phyloP scores from a whole-genome alignment of 2,113 vertebrate species.

The Elachura formosa region DNA sequence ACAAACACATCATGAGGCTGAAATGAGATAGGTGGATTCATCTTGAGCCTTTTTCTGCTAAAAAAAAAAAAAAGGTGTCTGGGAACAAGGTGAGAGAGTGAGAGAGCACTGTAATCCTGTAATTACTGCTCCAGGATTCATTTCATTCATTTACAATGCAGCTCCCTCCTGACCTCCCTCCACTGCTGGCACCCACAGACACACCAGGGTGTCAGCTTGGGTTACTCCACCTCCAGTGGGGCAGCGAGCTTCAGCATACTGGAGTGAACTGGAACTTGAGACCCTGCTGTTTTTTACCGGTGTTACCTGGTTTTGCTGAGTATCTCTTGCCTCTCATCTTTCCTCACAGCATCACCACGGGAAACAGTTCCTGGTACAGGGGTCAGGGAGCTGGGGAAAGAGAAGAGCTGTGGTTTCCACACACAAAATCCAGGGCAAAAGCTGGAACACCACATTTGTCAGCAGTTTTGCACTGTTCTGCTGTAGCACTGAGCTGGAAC shows the following conservation, averaged over 20 bases:
- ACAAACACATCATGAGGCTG: constrained; percentile 36
- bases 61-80: not conserved
- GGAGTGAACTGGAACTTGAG: not conserved
- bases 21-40: not conserved
- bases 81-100: not conserved
- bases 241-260: not conserved
- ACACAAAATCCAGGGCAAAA: not conserved
- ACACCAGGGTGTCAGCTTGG: rapidly evolving
- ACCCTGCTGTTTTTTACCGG: rapidly evolving
- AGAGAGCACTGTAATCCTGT: too few species aligned
- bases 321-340: not conserved
- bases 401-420: not conserved
- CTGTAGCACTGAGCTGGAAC: not conserved
- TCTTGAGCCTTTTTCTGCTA: not conserved
- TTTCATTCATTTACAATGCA: not conserved
- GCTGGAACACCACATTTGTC: not conserved
- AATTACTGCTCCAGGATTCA: not conserved
- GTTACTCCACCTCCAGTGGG: not conserved
- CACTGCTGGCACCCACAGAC: rapidly evolving
- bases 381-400: not conserved
- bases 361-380: not conserved
- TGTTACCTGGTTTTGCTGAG: not conserved
- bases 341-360: not conserved
- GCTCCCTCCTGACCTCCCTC: not conserved
- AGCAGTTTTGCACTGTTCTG: not conserved